Evolutionary conservation across 2,888 invertebrate species (phyloP).

Genomic region (Tromatobia lineatoria): DNA sequence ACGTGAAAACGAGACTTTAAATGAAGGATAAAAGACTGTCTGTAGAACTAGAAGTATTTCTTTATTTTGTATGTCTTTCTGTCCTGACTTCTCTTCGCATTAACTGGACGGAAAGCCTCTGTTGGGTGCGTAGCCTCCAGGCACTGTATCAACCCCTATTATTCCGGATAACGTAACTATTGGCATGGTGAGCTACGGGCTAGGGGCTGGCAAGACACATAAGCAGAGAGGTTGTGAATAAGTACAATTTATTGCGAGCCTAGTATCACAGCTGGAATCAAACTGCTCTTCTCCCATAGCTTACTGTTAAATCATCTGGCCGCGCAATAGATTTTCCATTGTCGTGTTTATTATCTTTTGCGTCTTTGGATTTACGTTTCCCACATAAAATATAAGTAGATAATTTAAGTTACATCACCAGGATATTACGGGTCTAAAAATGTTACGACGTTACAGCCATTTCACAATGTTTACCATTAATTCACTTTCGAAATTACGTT

Average conservation of each 20-base stretch:
- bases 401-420: neutral
- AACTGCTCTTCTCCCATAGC: conserved; percentile 1
- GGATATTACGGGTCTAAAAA: neutral
- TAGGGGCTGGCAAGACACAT: conserved; percentile 7
- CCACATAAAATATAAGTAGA: neutral
- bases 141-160: conserved; percentile 83
- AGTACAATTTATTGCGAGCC: conserved; percentile 80
- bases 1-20: conserved; percentile 71
- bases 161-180: conserved; percentile 78
- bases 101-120: conserved; percentile 68
- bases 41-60: neutral
- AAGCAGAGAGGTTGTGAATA: conserved; percentile 64
- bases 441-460: neutral
- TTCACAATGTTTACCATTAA: no score
- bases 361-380: neutral
- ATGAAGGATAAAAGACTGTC: conserved; percentile 67
- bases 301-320: conserved; percentile 10
- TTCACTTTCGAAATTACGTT: no score
- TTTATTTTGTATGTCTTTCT: conserved; percentile 23
- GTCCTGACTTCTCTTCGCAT: conserved; percentile 6
- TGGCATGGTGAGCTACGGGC: conserved; percentile 70
- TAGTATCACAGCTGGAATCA: conserved; percentile 33
- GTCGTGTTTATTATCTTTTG: neutral
- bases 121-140: conserved; percentile 76
- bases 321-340: neutral